Percentiles rank a stretch among this genome's conserved stretches.
These are phyloP conservation scores for Meteorus sp. DNA, from an alignment of 1,140 invertebrate genomes.

Conservation along the genomic window DNA sequence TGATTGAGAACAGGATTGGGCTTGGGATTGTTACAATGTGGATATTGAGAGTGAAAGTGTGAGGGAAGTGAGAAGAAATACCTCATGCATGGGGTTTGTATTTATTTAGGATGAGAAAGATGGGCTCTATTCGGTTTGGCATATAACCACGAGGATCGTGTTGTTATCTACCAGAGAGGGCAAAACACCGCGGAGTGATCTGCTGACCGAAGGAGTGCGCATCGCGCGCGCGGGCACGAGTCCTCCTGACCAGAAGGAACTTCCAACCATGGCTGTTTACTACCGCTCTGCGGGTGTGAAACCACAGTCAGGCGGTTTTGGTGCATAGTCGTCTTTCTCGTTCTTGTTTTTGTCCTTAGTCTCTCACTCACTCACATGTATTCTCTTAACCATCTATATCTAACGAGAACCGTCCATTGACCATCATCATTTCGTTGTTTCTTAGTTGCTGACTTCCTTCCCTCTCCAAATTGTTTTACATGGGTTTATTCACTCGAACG, in stretches of 20 bases:
- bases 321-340: constrained; percentile 51
- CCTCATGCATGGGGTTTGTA: too few relatives aligned
- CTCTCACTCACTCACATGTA: too few relatives aligned
- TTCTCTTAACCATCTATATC: constrained; percentile 56
- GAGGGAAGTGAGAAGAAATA: too few relatives aligned
- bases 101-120: too few relatives aligned
- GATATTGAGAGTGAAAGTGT: too few relatives aligned
- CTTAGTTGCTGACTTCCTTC: not conserved
- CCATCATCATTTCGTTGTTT: constrained; percentile 54
- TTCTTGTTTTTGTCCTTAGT: too few relatives aligned
- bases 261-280: constrained; percentile 42
- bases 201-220: constrained; percentile 22
- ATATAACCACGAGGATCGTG: not conserved
- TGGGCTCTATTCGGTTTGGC: constrained; percentile 2
- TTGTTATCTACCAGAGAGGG: not conserved
- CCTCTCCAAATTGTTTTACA: too few relatives aligned
- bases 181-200: constrained; percentile 15
- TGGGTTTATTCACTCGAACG: too few relatives aligned
- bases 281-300: constrained; percentile 57
- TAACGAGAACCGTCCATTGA: constrained; percentile 56
- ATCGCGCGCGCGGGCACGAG: constrained; percentile 32
- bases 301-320: constrained; percentile 58
- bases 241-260: constrained; percentile 44
- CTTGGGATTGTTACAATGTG: too few relatives aligned
- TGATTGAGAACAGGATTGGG: too few relatives aligned